A percentile compares a stretch with the other conserved stretches of the same genome.
Conservation (phyloP, 2,797 vertebrate species). For the Phoeniculus purpureus region DNA sequence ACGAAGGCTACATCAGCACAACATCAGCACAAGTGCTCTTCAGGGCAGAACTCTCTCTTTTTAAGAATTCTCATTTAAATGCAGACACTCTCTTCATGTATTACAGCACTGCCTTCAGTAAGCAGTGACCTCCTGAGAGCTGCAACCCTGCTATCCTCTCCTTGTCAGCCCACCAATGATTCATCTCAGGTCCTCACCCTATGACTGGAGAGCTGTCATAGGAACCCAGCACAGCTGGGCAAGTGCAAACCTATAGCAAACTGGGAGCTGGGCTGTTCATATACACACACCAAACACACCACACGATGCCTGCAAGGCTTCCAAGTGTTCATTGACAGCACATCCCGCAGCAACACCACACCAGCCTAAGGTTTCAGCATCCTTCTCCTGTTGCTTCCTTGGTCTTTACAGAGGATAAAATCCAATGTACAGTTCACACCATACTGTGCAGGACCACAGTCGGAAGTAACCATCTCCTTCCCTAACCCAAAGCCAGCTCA, state of each 20-base stretch:
- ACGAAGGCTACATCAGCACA: neutral
- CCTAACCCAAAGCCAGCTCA: neutral
- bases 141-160: rapidly evolving
- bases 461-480: neutral
- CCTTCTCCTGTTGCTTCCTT: neutral
- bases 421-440: neutral
- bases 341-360: neutral
- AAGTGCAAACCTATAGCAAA: neutral
- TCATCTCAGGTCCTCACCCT: rapidly evolving
- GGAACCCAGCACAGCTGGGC: neutral
- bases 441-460: neutral
- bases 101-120: neutral
- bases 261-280: neutral
- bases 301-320: neutral
- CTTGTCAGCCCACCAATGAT: rapidly evolving
- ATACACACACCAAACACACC: neutral
- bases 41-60: neutral
- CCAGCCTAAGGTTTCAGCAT: neutral
- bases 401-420: neutral
- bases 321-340: neutral
- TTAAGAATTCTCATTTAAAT: neutral
- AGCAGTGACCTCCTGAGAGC: neutral
- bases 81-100: neutral
- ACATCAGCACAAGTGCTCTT: neutral
- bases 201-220: neutral